Evolutionary conservation across 2,113 vertebrate species (phyloP).

Genomic region (Coreoperca whiteheadi): DNA sequence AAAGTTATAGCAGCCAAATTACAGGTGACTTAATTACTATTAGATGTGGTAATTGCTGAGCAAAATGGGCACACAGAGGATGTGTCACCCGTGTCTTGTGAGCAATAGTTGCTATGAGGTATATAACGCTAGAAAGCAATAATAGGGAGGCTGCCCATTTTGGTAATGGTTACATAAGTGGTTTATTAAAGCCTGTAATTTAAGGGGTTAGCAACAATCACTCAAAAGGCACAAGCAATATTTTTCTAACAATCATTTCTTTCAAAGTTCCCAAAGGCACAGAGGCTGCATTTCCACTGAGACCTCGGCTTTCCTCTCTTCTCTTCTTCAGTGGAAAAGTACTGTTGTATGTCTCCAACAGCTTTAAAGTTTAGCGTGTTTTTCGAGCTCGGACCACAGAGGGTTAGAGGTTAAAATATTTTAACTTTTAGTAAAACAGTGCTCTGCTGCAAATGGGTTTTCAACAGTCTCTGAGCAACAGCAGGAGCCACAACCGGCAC

Average conservation of each 20-base stretch:
- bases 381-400: constrained; percentile 38
- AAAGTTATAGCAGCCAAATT: neutral
- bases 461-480: constrained; percentile 31
- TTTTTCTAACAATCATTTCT: constrained; percentile 29
- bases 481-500: constrained; percentile 24
- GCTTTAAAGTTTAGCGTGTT: constrained; percentile 37
- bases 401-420: constrained; percentile 46
- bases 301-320: constrained; percentile 34
- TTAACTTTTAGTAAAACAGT: constrained; percentile 40
- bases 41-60: neutral
- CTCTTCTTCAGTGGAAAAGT: constrained; percentile 13
- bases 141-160: constrained; percentile 1
- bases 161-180: neutral
- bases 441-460: constrained; percentile 25
- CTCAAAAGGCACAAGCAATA: constrained; percentile 12
- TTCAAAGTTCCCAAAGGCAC: constrained; percentile 29
- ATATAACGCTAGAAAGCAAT: neutral
- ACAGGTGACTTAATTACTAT: neutral
- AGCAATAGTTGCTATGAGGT: constrained; percentile 1
- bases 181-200: constrained; percentile 24
- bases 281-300: constrained; percentile 24
- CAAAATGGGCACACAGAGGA: neutral
- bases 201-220: constrained; percentile 26
- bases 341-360: constrained; percentile 27
- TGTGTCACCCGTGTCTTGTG: neutral